Conservation (phyloP, 2,113 vertebrate genomes). For the Pao palembangensis region DNA sequence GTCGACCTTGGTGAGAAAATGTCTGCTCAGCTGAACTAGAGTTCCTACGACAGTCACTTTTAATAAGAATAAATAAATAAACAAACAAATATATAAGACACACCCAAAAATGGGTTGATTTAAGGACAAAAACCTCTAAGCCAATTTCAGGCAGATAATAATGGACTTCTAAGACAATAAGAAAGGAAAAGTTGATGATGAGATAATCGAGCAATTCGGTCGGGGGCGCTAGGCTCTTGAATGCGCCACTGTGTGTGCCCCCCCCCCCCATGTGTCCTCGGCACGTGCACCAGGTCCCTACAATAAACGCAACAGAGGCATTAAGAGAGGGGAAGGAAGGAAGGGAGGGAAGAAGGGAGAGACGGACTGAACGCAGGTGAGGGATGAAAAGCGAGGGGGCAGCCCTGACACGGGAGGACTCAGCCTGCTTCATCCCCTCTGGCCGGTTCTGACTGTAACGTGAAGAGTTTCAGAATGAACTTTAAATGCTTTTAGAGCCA, state of each 20-base stretch:
- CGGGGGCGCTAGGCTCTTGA: conserved; percentile 47
- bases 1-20: neutral
- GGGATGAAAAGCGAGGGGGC: neutral
- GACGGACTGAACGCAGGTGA: conserved; percentile 11
- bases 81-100: too few species aligned
- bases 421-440: neutral
- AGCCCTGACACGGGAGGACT: neutral
- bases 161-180: conserved; percentile 2
- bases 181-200: conserved; percentile 22
- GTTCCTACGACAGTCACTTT: too few species aligned
- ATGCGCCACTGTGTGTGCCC: conserved; percentile 70
- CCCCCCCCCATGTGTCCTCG: conserved; percentile 56
- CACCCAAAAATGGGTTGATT: too few species aligned
- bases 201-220: conserved; percentile 18
- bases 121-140: too few species aligned
- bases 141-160: neutral
- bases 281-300: conserved; percentile 69
- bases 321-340: conserved; percentile 12
- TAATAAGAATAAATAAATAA: too few species aligned
- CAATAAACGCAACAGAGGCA: conserved; percentile 55
- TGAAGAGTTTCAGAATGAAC: neutral
- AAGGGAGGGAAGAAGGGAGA: conserved; percentile 7
- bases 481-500: neutral
- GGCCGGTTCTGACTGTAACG: neutral
- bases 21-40: too few species aligned